A percentile compares a stretch with the other conserved stretches of the same genome.
Evolutionary conservation across 1,140 invertebrate species (phyloP).

Genomic region (Drosophila sturtevanti): DNA sequence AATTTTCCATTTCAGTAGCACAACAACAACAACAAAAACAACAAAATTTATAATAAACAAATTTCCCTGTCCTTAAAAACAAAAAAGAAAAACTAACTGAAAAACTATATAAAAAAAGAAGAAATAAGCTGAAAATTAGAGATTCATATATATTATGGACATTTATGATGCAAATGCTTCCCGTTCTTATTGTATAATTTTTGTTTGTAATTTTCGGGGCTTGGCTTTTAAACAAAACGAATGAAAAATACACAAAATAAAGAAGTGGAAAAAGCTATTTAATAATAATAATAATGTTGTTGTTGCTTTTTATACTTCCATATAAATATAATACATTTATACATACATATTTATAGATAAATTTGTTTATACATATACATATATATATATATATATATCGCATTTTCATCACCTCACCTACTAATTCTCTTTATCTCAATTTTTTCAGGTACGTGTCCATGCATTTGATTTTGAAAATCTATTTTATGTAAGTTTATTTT

Average conservation of each 20-base stretch:
- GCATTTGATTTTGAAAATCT: slow-evolving; percentile 34
- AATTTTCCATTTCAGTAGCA: not conserved
- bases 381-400: slow-evolving; percentile 32
- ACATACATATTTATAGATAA: not conserved
- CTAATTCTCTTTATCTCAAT: slow-evolving; percentile 17
- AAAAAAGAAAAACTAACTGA: not conserved
- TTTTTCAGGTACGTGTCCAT: slow-evolving; percentile 55
- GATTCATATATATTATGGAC: not conserved
- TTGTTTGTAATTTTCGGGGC: not conserved
- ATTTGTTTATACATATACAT: not conserved
- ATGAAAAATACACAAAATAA: not conserved
- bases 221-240: not conserved
- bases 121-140: not conserved
- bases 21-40: too few species aligned
- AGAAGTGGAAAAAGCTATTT: too few species aligned
- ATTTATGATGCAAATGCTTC: slow-evolving; percentile 39
- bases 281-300: too few species aligned
- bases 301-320: too few species aligned
- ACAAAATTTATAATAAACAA: too few species aligned
- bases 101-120: slow-evolving; percentile 8
- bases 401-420: slow-evolving; percentile 8
- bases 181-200: slow-evolving; percentile 2
- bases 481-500: slow-evolving; percentile 43
- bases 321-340: not conserved
- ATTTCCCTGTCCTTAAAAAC: too few species aligned